Conservation (phyloP, 2,113 vertebrate species). For the Fregata magnificens region DNA sequence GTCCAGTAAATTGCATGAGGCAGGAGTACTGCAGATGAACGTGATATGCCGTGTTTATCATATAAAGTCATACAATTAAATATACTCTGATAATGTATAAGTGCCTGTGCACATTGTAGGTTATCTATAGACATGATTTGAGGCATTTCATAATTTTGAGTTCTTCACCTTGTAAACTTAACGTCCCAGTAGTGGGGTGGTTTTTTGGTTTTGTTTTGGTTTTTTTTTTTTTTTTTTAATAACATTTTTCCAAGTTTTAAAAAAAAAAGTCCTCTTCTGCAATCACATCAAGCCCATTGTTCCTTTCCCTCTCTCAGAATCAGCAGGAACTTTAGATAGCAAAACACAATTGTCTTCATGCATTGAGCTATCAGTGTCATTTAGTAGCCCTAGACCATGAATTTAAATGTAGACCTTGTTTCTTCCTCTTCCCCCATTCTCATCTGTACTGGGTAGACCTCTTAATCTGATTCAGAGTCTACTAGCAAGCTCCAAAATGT, state of each 20-base stretch:
- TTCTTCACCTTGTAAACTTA: background rate
- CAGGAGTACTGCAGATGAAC: background rate
- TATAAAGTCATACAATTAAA: background rate
- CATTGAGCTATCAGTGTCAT: background rate
- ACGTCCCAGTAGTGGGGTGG: background rate
- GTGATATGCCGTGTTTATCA: accelerated
- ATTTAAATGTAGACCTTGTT: background rate
- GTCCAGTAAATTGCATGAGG: background rate
- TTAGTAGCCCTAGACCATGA: background rate
- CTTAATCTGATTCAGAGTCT: background rate
- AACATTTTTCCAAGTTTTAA: background rate
- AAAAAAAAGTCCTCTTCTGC: background rate
- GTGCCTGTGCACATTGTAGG: background rate
- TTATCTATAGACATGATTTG: background rate
- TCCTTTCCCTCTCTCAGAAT: background rate
- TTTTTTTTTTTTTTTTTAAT: background rate
- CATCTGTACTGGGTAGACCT: background rate
- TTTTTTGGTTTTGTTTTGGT: accelerated
- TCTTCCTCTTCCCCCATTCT: background rate
- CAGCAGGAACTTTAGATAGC: background rate
- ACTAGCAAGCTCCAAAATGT: background rate
- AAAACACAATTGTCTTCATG: background rate
- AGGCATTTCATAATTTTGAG: background rate
- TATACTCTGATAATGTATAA: background rate
- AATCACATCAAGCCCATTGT: background rate